phyloP scores from a whole-genome alignment of 2,113 vertebrate genomes.

The Bos javanicus region DNA sequence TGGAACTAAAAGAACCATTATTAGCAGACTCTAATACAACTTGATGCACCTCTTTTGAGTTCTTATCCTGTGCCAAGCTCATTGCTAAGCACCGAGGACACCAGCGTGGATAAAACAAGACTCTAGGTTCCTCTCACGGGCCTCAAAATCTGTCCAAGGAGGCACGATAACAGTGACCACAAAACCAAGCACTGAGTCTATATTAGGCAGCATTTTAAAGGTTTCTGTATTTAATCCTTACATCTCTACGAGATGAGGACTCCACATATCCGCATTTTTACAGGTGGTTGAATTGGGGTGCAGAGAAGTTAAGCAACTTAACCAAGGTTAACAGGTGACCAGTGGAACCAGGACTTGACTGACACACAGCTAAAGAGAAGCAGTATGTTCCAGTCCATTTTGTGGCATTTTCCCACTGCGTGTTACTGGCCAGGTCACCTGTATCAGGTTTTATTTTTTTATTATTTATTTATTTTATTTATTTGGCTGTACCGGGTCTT shows the following conservation, averaged over 20 bases:
- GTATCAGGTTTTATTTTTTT: accelerated
- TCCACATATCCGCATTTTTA: neutral
- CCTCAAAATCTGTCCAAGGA: neutral
- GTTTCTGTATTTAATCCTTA: neutral
- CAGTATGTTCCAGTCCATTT: neutral
- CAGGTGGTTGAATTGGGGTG: neutral
- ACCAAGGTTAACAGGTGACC: neutral
- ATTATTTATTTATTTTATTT: neutral
- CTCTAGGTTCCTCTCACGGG: neutral
- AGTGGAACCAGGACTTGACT: neutral
- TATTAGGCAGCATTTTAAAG: neutral
- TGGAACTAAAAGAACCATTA: neutral
- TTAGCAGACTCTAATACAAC: neutral
- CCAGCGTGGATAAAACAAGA: neutral
- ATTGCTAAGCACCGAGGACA: neutral
- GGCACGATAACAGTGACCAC: neutral
- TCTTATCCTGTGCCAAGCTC: neutral
- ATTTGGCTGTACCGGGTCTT: neutral
- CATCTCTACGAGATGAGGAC: neutral
- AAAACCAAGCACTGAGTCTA: neutral
- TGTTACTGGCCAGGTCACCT: neutral
- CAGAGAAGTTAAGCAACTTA: neutral
- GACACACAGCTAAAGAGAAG: neutral
- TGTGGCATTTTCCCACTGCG: neutral
- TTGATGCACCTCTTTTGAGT: neutral